A percentile compares a stretch with the other conserved stretches of the same genome.
Evolutionary conservation across 2,797 vertebrate genomes (phyloP).

Genomic region (Potorous gilbertii): DNA sequence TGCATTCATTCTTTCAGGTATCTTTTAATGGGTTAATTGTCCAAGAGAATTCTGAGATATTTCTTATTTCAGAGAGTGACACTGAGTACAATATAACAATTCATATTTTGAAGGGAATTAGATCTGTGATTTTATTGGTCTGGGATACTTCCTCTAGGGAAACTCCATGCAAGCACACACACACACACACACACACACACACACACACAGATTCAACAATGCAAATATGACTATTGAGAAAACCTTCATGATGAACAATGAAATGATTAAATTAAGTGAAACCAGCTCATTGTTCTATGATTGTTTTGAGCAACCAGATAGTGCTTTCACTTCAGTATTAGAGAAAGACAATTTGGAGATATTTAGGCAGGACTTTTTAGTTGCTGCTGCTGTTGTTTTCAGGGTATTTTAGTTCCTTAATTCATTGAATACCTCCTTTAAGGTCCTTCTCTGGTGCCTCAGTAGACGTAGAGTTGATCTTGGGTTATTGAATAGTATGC

Average conservation of each 20-base stretch:
- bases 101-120: background rate
- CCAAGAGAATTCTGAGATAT: slow-evolving; percentile 22
- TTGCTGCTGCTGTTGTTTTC: background rate
- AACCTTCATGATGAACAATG: slow-evolving; percentile 32
- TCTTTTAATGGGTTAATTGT: background rate
- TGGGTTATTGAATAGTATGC: background rate
- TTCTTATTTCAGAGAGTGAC: slow-evolving; percentile 30
- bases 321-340: background rate
- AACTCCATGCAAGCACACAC: background rate
- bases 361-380: background rate
- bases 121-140: background rate
- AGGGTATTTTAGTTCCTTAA: background rate
- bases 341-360: background rate
- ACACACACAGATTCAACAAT: background rate
- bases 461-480: background rate
- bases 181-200: no score
- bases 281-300: background rate
- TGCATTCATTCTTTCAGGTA: slow-evolving; percentile 5
- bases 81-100: background rate
- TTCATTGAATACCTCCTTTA: background rate
- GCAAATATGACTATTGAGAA: background rate
- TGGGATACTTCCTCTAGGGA: background rate
- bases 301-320: background rate
- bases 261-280: slow-evolving; percentile 22
- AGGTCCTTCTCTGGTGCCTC: background rate